Evolutionary conservation across 2,797 vertebrate genomes (phyloP), one percentile per base, ranked within the genome.

Genomic region (Hirundo rustica): DNA sequence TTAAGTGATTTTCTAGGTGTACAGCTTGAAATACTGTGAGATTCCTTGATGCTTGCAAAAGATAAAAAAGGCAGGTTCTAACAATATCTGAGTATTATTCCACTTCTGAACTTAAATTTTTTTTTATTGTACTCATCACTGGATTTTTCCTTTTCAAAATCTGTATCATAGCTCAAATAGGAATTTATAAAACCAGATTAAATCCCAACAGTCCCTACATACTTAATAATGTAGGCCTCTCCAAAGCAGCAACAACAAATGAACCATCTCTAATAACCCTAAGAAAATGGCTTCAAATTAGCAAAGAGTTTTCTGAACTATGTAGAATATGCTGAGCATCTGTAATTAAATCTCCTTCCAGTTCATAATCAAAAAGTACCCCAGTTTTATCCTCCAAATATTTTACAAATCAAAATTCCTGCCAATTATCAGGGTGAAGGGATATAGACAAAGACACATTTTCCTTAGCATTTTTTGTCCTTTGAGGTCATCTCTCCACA

Each of bases 241-340:
- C 21, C 34, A 77, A 68, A 88, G 42, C 0, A 62, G 38, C 9
- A 30, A 50, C 25, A 32, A 38, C 44, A 38, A 67, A 80, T 13
- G 58, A 90, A 65, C 58, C 47, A 66, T 54, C 67, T 54, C 78
- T 67, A 88, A 92, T 6, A 79, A 47, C 21, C 44, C 15, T 42
- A 42, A 71, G 85, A 88, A 93, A 73, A 67, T 15, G 7, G 30
- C 61, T 78, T 81, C 53, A 74, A 67, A 94, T 87, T 75, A 96
- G 80, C 26, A 34, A 58, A 70, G 25, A 42, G 62, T 60, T 81
- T 93, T 76, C 66, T 88, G 40, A 90, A 77, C 58, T 77, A 80
- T 12, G 11, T 2, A 84, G 57, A 93, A 77, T 77, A 86, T 60
- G 66, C 72, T 88, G 45, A 38, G 40, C n/a, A 86, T 55, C 61